Conservation (phyloP, 2,888 invertebrate genomes). For the Zhuqinia jingwanae region DNA sequence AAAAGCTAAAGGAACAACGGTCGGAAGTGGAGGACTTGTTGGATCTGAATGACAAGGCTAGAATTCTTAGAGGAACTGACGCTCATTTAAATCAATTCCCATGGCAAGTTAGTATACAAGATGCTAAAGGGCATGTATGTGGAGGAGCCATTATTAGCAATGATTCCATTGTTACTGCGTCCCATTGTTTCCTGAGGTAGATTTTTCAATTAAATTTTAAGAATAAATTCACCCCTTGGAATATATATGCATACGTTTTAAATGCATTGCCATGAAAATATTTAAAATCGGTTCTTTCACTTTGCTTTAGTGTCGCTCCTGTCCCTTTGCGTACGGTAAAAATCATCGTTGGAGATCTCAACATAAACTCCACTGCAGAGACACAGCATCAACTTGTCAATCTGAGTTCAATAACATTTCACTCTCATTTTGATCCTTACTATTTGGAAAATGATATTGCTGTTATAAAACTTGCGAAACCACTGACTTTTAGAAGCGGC, state of each 20-base stretch:
- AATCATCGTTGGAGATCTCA: slow-evolving; percentile 80
- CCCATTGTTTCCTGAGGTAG: slow-evolving; percentile 81
- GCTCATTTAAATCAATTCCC: slow-evolving; percentile 80
- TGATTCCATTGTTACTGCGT: slow-evolving; percentile 80
- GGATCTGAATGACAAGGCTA: slow-evolving; percentile 69
- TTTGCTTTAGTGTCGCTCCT: slow-evolving; percentile 77
- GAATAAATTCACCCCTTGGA: too few species aligned
- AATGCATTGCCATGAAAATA: too few species aligned
- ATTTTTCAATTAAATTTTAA: slow-evolving; percentile 21
- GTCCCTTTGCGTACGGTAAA: slow-evolving; percentile 73
- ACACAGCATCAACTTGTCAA: slow-evolving; percentile 79
- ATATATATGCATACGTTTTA: too few species aligned
- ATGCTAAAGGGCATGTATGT: slow-evolving; percentile 81
- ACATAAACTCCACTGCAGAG: slow-evolving; percentile 79
- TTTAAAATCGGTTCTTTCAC: too few species aligned
- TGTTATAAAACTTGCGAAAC: slow-evolving; percentile 80
- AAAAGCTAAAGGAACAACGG: slow-evolving; percentile 63
- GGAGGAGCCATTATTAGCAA: slow-evolving; percentile 81
- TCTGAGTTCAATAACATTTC: slow-evolving; percentile 80
- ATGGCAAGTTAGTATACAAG: slow-evolving; percentile 81
- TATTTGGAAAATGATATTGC: slow-evolving; percentile 81
- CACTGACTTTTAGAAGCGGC: slow-evolving; percentile 80
- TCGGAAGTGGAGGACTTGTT: slow-evolving; percentile 56
- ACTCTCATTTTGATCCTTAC: slow-evolving; percentile 81
- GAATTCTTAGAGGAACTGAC: slow-evolving; percentile 80